phyloP scores from a whole-genome alignment of 2,797 vertebrate genomes.

The Enteromius anoplus region DNA sequence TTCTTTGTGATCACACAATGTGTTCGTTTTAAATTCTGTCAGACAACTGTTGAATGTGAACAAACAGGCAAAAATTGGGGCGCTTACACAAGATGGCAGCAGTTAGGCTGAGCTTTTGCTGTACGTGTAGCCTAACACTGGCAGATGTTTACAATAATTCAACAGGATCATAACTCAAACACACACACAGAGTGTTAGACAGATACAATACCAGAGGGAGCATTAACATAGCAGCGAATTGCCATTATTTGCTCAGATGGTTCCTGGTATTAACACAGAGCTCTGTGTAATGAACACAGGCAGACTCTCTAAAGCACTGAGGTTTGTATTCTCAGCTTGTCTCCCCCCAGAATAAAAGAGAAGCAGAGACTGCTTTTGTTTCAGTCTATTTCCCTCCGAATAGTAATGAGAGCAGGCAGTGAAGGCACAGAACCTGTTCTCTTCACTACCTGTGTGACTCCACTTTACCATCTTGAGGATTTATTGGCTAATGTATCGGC shows the following conservation, averaged over 20 bases:
- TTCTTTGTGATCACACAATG: not conserved
- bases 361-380: slow-evolving; percentile 61
- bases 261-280: slow-evolving; percentile 56
- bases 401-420: slow-evolving; percentile 62
- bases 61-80: not conserved
- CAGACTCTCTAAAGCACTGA: slow-evolving; percentile 46
- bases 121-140: slow-evolving; percentile 20
- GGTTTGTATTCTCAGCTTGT: slow-evolving; percentile 60
- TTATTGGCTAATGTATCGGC: slow-evolving; percentile 46
- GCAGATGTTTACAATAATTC: slow-evolving; percentile 48
- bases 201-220: slow-evolving; percentile 50
- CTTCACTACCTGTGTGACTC: slow-evolving; percentile 59
- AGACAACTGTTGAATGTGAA: not conserved
- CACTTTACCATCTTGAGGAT: slow-evolving; percentile 50
- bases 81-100: not conserved
- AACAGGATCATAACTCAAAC: slow-evolving; percentile 45
- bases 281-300: slow-evolving; percentile 57
- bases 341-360: slow-evolving; percentile 55
- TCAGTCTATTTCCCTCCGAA: slow-evolving; percentile 67
- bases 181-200: slow-evolving; percentile 44
- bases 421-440: slow-evolving; percentile 59
- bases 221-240: slow-evolving; percentile 55
- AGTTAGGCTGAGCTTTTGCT: not conserved
- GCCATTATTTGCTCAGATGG: slow-evolving; percentile 57
- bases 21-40: not conserved